Percentiles rank a stretch among this genome's conserved stretches.
Evolutionary conservation across 2,888 invertebrate species (phyloP).

Genomic region (Drosophila prolongata): DNA sequence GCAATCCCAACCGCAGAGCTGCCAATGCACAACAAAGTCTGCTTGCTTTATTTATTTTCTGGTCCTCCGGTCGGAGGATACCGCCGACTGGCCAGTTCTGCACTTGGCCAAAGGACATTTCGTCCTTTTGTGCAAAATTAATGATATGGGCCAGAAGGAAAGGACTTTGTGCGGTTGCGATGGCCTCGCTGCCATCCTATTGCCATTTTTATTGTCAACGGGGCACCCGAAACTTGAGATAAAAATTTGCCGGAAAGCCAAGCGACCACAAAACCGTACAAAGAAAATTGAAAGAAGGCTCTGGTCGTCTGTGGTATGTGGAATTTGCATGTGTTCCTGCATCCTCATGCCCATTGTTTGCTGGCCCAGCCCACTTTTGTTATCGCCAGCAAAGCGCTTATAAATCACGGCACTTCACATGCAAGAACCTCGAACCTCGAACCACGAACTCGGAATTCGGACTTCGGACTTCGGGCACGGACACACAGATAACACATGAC

Average conservation of each 20-base stretch:
- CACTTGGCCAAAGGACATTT: slow-evolving; percentile 61
- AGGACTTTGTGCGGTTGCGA: slow-evolving; percentile 47
- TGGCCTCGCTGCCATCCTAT: slow-evolving; percentile 56
- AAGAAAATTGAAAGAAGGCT: slow-evolving; percentile 69
- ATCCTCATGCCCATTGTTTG: slow-evolving; percentile 40
- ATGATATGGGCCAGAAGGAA: slow-evolving; percentile 58
- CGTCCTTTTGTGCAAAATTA: slow-evolving; percentile 72
- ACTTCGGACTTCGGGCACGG: neutral
- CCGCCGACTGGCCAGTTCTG: slow-evolving; percentile 36
- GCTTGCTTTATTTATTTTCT: slow-evolving; percentile 69
- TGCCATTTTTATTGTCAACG: slow-evolving; percentile 75
- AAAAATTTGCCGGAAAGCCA: slow-evolving; percentile 59
- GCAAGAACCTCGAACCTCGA: slow-evolving; percentile 35
- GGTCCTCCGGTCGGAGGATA: slow-evolving; percentile 48
- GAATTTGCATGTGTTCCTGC: slow-evolving; percentile 63
- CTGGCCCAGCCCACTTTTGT: slow-evolving; percentile 54
- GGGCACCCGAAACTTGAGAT: slow-evolving; percentile 49
- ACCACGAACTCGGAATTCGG: too few species aligned
- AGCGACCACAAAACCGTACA: slow-evolving; percentile 66
- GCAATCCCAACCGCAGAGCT: slow-evolving; percentile 47
- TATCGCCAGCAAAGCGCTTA: slow-evolving; percentile 74
- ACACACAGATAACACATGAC: slow-evolving; percentile 56
- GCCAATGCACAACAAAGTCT: slow-evolving; percentile 70
- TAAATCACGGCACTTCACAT: slow-evolving; percentile 74
- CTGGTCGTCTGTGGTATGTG: slow-evolving; percentile 12